Percentiles rank a stretch among this genome's conserved stretches.
phyloP scores from a whole-genome alignment of 2,888 invertebrate species.

The Cantharis flavilabris region DNA sequence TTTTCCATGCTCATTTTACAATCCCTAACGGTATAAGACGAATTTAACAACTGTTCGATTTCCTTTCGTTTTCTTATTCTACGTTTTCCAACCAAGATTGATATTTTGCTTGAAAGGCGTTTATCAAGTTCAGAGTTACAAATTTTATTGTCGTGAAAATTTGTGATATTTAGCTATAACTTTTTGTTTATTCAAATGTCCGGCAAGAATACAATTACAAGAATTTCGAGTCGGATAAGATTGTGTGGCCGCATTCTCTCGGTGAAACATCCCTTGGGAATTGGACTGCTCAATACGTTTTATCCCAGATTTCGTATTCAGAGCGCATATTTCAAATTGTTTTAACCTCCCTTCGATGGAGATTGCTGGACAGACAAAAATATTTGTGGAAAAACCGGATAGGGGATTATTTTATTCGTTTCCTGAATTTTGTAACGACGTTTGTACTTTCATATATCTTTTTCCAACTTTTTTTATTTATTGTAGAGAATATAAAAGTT shows the following conservation, averaged over 20 bases:
- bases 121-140: slow-evolving; percentile 24
- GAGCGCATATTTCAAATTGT: slow-evolving; percentile 47
- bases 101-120: slow-evolving; percentile 38
- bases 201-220: slow-evolving; percentile 32
- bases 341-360: slow-evolving; percentile 46
- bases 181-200: slow-evolving; percentile 5
- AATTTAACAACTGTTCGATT: slow-evolving; percentile 29
- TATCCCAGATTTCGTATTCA: slow-evolving; percentile 46
- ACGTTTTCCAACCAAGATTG: slow-evolving; percentile 39
- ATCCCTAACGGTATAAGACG: slow-evolving; percentile 22
- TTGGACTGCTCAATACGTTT: slow-evolving; percentile 42
- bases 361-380: slow-evolving; percentile 50
- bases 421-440: not conserved
- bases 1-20: slow-evolving; percentile 16
- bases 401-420: slow-evolving; percentile 42
- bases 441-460: not conserved
- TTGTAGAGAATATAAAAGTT: not conserved
- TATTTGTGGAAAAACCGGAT: slow-evolving; percentile 46
- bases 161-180: not conserved
- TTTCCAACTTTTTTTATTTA: not conserved
- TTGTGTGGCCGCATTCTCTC: slow-evolving; percentile 30
- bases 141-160: slow-evolving; percentile 4
- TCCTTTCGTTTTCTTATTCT: slow-evolving; percentile 36
- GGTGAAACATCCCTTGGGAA: slow-evolving; percentile 22
- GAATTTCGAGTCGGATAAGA: slow-evolving; percentile 47